phyloP scores from a whole-genome alignment of 2,797 vertebrate species.

The Telmatherina bonti region DNA sequence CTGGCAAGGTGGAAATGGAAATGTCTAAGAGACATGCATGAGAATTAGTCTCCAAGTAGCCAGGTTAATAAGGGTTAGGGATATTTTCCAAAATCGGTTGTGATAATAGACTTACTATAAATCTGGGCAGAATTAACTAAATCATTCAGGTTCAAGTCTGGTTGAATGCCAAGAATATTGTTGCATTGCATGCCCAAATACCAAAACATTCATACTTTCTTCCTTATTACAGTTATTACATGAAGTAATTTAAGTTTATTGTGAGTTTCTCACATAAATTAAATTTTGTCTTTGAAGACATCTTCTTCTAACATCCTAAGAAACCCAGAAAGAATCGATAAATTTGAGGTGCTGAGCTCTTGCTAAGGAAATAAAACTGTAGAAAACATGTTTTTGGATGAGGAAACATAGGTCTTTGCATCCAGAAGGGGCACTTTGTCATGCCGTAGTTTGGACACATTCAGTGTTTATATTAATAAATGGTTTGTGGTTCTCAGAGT shows the following conservation, averaged over 20 bases:
- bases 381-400: constrained; percentile 25
- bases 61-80: constrained; percentile 31
- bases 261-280: neutral
- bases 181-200: neutral
- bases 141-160: constrained; percentile 8
- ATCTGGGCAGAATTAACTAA: neutral
- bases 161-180: neutral
- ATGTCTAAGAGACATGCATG: constrained; percentile 2
- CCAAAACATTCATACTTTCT: constrained; percentile 1
- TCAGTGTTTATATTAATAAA: constrained; percentile 48
- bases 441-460: constrained; percentile 40
- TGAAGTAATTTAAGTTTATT: neutral
- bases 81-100: constrained; percentile 11
- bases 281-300: constrained; percentile 23
- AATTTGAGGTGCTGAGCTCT: constrained; percentile 13
- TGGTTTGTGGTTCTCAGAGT: constrained; percentile 44
- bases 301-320: constrained; percentile 14
- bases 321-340: neutral
- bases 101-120: neutral
- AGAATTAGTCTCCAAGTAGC: constrained; percentile 8
- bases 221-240: constrained; percentile 4
- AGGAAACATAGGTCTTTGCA: constrained; percentile 23
- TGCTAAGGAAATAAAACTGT: neutral
- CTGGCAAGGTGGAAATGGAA: constrained; percentile 12
- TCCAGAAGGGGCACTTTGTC: constrained; percentile 36